phyloP scores from a whole-genome alignment of 2,888 invertebrate species.

The Agrilus biguttatus region DNA sequence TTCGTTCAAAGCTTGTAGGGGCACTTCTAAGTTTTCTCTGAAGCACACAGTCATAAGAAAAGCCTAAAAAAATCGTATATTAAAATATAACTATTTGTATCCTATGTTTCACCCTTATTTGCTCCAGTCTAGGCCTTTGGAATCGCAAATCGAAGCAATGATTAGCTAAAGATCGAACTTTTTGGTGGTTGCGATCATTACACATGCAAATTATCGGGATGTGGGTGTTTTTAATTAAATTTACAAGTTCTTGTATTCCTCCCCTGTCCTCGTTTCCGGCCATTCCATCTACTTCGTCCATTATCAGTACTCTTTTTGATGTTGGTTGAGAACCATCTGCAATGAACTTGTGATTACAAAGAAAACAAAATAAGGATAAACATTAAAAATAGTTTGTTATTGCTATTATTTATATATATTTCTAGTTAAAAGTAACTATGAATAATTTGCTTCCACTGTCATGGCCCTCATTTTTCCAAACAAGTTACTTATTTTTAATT shows the following conservation, averaged over 20 bases:
- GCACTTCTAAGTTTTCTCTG: conserved; percentile 76
- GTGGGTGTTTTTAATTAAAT: conserved; percentile 73
- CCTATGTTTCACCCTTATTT: conserved; percentile 57
- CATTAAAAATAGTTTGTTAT: no score
- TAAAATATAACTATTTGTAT: background rate
- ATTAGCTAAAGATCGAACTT: conserved; percentile 84
- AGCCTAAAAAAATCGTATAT: conserved; percentile 38
- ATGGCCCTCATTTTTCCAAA: no score
- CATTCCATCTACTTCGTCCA: conserved; percentile 99
- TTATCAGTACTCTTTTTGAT: conserved; percentile 82
- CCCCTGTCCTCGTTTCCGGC: conserved; percentile 98
- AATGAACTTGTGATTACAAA: conserved; percentile 2
- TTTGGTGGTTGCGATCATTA: conserved; percentile 87
- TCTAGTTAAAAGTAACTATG: no score
- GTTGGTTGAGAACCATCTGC: conserved; percentile 27
- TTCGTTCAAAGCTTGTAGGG: conserved; percentile 61
- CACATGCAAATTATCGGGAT: conserved; percentile 95
- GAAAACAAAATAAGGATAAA: no score
- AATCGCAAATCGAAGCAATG: conserved; percentile 90
- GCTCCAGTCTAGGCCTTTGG: conserved; percentile 70
- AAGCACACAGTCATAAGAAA: conserved; percentile 84
- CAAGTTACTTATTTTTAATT: no score
- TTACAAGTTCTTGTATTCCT: conserved; percentile 87
- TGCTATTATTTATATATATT: no score
- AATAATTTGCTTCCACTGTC: no score